A percentile compares a stretch with the other conserved stretches of the same genome.
These are phyloP conservation scores for Parochlus steinenii DNA, from an alignment of 2,888 invertebrate genomes.

Conservation along the genomic window DNA sequence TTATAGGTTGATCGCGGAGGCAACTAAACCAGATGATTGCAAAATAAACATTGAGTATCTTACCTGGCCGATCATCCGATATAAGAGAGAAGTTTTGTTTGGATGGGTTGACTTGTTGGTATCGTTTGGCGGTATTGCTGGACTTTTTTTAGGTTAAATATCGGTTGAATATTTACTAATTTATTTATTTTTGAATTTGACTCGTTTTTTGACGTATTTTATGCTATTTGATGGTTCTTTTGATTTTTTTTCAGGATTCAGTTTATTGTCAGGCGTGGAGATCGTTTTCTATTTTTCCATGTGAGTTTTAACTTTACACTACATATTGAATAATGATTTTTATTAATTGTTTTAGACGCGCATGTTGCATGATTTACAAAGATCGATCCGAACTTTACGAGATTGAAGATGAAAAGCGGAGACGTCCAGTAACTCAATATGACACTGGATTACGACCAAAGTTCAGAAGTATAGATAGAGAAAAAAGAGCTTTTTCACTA, in stretches of 20 bases:
- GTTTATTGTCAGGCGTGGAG: constrained; percentile 58
- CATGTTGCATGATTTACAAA: constrained; percentile 30
- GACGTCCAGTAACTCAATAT: constrained; percentile 5
- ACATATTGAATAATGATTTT: constrained; percentile 33
- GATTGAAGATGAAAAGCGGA: constrained; percentile 1
- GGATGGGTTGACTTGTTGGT: constrained; percentile 69
- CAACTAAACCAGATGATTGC: constrained; percentile 20
- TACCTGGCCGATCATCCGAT: constrained; percentile 63
- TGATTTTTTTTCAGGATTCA: constrained; percentile 66
- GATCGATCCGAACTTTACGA: constrained; percentile 21
- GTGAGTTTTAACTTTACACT: constrained; percentile 47
- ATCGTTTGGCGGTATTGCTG: constrained; percentile 37
- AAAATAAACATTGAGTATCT: constrained; percentile 38
- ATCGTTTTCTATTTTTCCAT: constrained; percentile 60
- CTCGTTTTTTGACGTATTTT: constrained; percentile 49
- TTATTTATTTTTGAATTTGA: constrained; percentile 15
- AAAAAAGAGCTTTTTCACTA: constrained; percentile 7
- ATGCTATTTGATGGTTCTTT: no score
- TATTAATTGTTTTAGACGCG: no score
- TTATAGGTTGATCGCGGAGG: constrained; percentile 15
- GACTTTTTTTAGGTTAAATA: constrained; percentile 23
- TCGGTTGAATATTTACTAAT: constrained; percentile 2
- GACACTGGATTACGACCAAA: constrained; percentile 5
- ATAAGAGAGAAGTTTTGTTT: constrained; percentile 63
- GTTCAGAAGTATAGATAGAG: constrained; percentile 3